Percentiles rank a stretch among this genome's conserved stretches.
These are phyloP conservation scores for Anthoscopus minutus DNA, from an alignment of 2,113 vertebrate species.

Conservation along the genomic window DNA sequence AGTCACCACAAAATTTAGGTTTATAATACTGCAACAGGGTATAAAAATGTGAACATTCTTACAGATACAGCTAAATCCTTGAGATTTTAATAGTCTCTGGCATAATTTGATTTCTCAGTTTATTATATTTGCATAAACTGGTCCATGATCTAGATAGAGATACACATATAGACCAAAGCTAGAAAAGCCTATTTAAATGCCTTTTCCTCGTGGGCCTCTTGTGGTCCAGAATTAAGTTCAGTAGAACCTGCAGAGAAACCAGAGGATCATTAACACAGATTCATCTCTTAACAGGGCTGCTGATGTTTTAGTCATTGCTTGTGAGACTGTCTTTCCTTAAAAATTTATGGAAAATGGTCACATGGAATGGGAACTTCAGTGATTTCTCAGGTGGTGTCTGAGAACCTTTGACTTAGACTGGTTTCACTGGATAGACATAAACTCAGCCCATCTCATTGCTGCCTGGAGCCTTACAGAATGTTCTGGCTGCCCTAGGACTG, in stretches of 20 bases:
- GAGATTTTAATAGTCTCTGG: not conserved
- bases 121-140: not conserved
- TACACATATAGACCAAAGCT: not conserved
- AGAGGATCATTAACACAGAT: not conserved
- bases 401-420: not conserved
- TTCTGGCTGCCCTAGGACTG: not conserved
- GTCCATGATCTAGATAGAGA: not conserved
- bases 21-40: not conserved
- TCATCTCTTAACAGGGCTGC: not conserved
- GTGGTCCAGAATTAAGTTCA: not conserved
- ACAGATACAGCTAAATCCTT: fast-evolving
- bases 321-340: not conserved
- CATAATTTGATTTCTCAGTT: not conserved
- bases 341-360: not conserved
- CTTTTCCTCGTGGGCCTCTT: not conserved
- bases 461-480: not conserved
- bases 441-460: not conserved
- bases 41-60: not conserved
- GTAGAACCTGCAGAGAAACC: not conserved
- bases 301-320: not conserved
- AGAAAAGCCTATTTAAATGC: not conserved
- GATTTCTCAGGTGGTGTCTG: not conserved
- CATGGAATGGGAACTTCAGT: not conserved
- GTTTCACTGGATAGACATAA: not conserved
- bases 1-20: not conserved